These are phyloP conservation scores for Psephotus haematonotus DNA, from an alignment of 2,113 vertebrate species.

Conservation along the genomic window DNA sequence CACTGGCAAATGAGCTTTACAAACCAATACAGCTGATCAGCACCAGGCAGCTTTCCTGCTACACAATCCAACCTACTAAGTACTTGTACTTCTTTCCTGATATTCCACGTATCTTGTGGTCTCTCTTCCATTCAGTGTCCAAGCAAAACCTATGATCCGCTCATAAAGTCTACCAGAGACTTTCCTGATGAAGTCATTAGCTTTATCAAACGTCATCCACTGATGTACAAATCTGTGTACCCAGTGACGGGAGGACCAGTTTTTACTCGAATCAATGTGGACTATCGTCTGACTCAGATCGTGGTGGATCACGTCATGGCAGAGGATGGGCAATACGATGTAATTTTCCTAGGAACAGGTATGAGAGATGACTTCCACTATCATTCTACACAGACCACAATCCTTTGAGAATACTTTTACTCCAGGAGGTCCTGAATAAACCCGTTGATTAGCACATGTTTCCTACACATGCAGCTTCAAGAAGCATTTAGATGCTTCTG, in stretches of 20 bases:
- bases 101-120: neutral
- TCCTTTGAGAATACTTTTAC: neutral
- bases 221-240: slow-evolving; percentile 87
- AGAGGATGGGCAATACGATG: slow-evolving; percentile 95
- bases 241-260: slow-evolving; percentile 83
- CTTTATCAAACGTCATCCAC: slow-evolving; percentile 89
- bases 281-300: slow-evolving; percentile 91
- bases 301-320: slow-evolving; percentile 92
- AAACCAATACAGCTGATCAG: neutral
- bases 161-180: slow-evolving; percentile 93
- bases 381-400: neutral
- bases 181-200: slow-evolving; percentile 95
- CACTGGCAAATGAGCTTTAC: neutral
- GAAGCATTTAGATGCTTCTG: neutral
- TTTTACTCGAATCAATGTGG: slow-evolving; percentile 88
- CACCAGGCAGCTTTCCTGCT: neutral
- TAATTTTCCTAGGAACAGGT: slow-evolving; percentile 98
- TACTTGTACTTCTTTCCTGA: neutral
- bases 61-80: neutral
- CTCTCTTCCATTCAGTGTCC: slow-evolving; percentile 81
- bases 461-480: neutral
- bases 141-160: slow-evolving; percentile 92
- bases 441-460: neutral
- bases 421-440: neutral
- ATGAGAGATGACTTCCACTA: neutral